A percentile compares a stretch with the other conserved stretches of the same genome.
phyloP scores from a whole-genome alignment of 2,113 vertebrate genomes.

The Eidolon helvum region DNA sequence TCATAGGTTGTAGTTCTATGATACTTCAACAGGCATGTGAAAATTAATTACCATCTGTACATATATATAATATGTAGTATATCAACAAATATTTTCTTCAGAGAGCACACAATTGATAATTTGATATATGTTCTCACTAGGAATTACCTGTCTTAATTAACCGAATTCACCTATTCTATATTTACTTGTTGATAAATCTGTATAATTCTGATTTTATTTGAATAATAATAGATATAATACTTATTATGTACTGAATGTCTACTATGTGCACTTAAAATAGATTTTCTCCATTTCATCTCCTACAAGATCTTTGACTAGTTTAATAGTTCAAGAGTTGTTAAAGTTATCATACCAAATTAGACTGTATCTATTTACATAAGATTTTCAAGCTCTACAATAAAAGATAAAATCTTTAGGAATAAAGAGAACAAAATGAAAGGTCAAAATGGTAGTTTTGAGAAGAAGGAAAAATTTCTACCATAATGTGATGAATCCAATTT shows the following conservation, averaged over 20 bases:
- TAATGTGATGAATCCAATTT: not conserved
- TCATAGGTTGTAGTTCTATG: not conserved
- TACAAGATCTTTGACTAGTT: not conserved
- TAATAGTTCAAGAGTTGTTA: not conserved
- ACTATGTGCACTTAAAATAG: not conserved
- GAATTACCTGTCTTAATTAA: not conserved
- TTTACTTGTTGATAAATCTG: not conserved
- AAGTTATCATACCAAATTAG: not conserved
- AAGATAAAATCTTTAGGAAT: not conserved
- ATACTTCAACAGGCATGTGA: not conserved
- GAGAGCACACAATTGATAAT: not conserved
- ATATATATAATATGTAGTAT: not conserved
- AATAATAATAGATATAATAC: not conserved
- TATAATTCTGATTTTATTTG: not conserved
- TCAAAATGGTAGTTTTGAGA: not conserved
- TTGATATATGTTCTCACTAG: not conserved
- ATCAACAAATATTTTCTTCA: not conserved
- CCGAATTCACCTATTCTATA: not conserved
- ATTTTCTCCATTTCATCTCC: not conserved
- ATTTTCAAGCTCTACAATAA: not conserved
- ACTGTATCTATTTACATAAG: not conserved
- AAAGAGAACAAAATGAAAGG: not conserved
- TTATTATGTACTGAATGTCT: not conserved
- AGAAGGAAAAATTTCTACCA: not conserved
- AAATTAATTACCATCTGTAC: not conserved